Evolutionary conservation across 92 coral and sea anemone species (phyloP).

Genomic region (Diadumene lineata): DNA sequence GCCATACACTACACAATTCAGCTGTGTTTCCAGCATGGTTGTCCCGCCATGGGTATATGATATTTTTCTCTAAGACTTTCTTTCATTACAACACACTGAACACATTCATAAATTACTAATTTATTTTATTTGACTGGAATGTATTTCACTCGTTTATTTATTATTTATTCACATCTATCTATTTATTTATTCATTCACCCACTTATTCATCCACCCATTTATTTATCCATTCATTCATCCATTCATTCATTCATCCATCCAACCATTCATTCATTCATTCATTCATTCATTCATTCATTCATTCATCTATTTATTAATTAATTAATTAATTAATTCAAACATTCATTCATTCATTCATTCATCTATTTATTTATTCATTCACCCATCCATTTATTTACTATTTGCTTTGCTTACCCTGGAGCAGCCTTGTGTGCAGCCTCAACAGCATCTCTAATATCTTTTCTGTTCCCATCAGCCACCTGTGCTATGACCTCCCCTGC

Average conservation of each 20-base stretch:
- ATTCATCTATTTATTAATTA: neutral
- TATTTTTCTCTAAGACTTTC: too few relatives aligned
- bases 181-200: neutral
- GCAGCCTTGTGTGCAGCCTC: conserved; percentile 99
- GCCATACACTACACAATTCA: too few relatives aligned
- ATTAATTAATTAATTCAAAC: neutral
- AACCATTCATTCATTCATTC: neutral
- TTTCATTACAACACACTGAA: too few relatives aligned
- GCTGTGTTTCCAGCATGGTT: too few relatives aligned
- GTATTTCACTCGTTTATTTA: too few relatives aligned
- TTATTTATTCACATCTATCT: neutral
- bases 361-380: neutral
- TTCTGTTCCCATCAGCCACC: conserved; percentile 95
- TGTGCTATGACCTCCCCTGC: conserved; percentile 86
- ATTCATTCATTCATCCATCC: neutral
- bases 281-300: conserved; percentile 2
- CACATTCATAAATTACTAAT: too few relatives aligned
- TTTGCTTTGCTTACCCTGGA: conserved; percentile 65
- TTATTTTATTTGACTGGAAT: too few relatives aligned
- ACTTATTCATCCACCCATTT: neutral
- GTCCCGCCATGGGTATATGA: too few relatives aligned
- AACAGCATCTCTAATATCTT: conserved; percentile 96
- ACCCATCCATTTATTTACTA: neutral
- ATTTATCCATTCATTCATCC: neutral
- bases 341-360: neutral